Conservation (phyloP, 2,113 vertebrate species). For the Rousettus leschenaultii region DNA sequence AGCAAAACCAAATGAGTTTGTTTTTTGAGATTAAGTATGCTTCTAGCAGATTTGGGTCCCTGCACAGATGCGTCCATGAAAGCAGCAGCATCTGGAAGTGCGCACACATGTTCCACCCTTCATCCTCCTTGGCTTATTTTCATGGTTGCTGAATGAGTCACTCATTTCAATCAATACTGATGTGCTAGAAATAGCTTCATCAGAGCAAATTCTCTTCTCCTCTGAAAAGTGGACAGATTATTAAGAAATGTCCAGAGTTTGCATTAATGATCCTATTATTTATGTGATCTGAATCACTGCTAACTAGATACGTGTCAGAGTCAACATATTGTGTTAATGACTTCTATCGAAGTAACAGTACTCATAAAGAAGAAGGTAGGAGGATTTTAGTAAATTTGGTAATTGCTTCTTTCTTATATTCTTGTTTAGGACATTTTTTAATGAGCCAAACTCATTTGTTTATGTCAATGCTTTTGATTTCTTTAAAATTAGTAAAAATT, state of each 20-base stretch:
- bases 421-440: background rate
- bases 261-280: background rate
- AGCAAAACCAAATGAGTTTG: background rate
- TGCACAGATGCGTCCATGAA: background rate
- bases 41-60: background rate
- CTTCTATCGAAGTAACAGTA: background rate
- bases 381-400: background rate
- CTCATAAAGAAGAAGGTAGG: background rate
- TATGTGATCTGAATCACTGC: background rate
- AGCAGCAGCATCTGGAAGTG: background rate
- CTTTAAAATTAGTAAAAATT: constrained; percentile 18
- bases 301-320: background rate
- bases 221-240: background rate
- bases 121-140: background rate
- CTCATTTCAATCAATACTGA: background rate
- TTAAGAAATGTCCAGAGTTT: background rate
- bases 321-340: background rate
- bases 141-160: constrained; percentile 22
- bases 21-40: background rate
- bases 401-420: background rate
- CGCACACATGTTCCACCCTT: background rate
- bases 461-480: background rate
- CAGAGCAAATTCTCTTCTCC: background rate
- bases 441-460: background rate
- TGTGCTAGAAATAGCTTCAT: constrained; percentile 35